Evolutionary conservation across 2,797 vertebrate species (phyloP).

Genomic region (Bovichtus variegatus): DNA sequence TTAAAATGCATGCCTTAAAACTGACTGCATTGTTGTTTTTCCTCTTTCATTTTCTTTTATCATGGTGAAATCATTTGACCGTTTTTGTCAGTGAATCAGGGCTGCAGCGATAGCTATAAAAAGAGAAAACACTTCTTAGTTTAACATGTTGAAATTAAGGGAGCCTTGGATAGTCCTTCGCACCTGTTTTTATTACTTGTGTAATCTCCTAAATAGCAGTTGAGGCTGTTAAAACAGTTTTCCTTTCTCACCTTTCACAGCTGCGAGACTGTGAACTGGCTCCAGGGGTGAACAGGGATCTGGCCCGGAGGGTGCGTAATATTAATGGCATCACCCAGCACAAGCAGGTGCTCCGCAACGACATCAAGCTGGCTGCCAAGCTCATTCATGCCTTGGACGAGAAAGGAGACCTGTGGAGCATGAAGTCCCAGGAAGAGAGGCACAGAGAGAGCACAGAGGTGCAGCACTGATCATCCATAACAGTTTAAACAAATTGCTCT

Average conservation of each 20-base stretch:
- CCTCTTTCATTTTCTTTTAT: not conserved
- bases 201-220: constrained; percentile 3
- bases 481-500: not conserved
- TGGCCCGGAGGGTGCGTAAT: constrained; percentile 91
- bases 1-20: not conserved
- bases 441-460: constrained; percentile 74
- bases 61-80: not conserved
- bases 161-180: not conserved
- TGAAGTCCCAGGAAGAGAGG: constrained; percentile 76
- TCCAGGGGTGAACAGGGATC: constrained; percentile 92
- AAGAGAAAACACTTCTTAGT: not conserved
- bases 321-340: constrained; percentile 94
- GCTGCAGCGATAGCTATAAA: not conserved
- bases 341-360: constrained; percentile 93
- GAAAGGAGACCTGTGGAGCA: constrained; percentile 90
- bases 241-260: constrained; percentile 70
- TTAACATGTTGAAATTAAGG: not conserved
- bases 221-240: constrained; percentile 3
- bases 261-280: constrained; percentile 94
- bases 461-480: not conserved
- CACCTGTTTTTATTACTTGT: constrained; percentile 2
- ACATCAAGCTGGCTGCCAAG: constrained; percentile 94
- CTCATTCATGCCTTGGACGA: constrained; percentile 93
- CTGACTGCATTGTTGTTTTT: not conserved
- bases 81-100: not conserved